Percentiles rank a stretch among this genome's conserved stretches.
Evolutionary conservation across 2,888 invertebrate species (phyloP).

Genomic region (Leptopterna dolabrata): DNA sequence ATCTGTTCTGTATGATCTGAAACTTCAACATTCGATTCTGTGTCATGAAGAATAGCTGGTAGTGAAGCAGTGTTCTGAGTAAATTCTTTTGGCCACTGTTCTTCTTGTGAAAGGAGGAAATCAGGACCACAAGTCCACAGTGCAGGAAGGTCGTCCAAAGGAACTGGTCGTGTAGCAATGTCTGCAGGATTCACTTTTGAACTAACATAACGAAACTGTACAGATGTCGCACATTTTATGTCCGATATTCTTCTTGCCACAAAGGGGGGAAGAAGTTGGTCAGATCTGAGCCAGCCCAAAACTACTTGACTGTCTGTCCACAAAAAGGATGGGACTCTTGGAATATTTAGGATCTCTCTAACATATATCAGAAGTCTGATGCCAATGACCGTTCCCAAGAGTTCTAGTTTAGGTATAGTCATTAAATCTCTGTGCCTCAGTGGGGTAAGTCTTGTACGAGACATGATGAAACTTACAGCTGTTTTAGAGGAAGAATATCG

Average conservation of each 20-base stretch:
- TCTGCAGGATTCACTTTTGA: conserved; percentile 22
- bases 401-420: conserved; percentile 34
- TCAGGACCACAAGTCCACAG: not conserved
- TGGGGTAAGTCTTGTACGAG: not conserved
- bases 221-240: not conserved
- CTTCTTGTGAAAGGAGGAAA: not conserved
- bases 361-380: not conserved
- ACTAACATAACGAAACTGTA: not conserved
- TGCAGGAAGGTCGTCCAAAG: not conserved
- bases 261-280: not conserved
- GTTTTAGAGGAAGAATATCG: not conserved
- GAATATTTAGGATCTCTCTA: not conserved
- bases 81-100: not conserved
- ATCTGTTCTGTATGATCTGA: too few species aligned
- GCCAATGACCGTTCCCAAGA: not conserved
- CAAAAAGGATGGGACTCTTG: not conserved
- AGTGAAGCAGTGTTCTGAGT: too few species aligned
- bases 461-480: not conserved
- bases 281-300: not conserved
- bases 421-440: not conserved
- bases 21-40: too few species aligned
- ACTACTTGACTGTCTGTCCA: conserved; percentile 42
- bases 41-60: too few species aligned
- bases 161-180: not conserved
- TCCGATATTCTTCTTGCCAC: not conserved